Conservation (phyloP, 2,113 vertebrate genomes). For the Lamprotornis superbus region DNA sequence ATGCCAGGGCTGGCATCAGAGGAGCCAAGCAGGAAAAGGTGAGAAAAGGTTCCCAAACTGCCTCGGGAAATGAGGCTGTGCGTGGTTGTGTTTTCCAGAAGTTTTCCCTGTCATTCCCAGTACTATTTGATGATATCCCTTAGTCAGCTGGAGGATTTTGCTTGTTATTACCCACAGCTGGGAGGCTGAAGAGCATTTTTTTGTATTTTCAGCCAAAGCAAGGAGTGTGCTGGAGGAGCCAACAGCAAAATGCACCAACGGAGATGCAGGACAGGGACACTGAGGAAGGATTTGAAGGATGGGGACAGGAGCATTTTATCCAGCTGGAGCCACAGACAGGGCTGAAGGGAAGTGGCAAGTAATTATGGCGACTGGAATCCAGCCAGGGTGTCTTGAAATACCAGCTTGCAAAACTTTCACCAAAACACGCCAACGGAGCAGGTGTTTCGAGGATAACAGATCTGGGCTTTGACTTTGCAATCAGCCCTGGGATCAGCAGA, state of each 20-base stretch:
- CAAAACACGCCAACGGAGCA: conserved; percentile 22
- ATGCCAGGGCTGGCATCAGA: background rate
- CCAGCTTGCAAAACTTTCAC: conserved; percentile 60
- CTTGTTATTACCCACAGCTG: fast-evolving
- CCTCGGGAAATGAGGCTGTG: background rate
- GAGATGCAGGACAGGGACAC: fast-evolving
- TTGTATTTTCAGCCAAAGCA: fast-evolving
- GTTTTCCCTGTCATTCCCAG: background rate
- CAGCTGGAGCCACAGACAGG: background rate
- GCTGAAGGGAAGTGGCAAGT: background rate
- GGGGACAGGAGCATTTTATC: background rate
- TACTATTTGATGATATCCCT: background rate
- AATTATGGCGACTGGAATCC: conserved; percentile 1
- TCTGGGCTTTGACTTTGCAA: background rate
- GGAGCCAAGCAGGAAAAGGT: background rate
- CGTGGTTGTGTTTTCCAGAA: fast-evolving
- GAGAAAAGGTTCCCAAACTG: background rate
- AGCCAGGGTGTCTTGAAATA: conserved; percentile 47
- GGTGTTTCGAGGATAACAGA: conserved; percentile 58
- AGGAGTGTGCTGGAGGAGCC: background rate
- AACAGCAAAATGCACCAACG: background rate
- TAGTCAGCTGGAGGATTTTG: fast-evolving
- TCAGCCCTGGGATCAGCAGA: background rate
- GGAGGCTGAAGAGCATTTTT: background rate
- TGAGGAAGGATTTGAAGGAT: background rate